phyloP scores from a whole-genome alignment of 2,797 vertebrate genomes.

The Rhyacichthys aspro region DNA sequence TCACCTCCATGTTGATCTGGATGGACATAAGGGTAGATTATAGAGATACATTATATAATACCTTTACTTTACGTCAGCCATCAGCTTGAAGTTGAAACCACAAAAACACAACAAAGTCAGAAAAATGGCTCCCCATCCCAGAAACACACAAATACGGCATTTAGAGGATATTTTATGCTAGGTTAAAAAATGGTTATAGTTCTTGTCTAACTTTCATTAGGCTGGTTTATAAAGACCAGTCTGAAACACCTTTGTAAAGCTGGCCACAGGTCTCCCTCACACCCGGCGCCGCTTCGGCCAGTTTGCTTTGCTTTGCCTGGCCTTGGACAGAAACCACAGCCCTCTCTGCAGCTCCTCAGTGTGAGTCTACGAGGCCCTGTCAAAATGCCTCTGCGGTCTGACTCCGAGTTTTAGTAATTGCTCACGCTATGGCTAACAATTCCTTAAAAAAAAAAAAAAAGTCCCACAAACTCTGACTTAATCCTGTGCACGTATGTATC shows the following conservation, averaged over 20 bases:
- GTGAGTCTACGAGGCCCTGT: conserved; percentile 51
- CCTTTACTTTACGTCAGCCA: no score
- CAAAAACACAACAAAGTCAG: no score
- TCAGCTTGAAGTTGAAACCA: no score
- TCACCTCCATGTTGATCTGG: no score
- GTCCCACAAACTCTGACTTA: conserved; percentile 47
- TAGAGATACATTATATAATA: no score
- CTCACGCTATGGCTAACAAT: conserved; percentile 42
- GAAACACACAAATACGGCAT: no score
- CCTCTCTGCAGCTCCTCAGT: conserved; percentile 48
- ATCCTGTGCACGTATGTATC: conserved; percentile 2
- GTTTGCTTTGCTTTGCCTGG: conserved; percentile 63
- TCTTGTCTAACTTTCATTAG: no score
- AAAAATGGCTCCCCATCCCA: no score
- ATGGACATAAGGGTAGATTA: no score
- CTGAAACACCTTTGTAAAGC: background rate
- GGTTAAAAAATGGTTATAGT: no score
- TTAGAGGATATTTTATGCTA: no score
- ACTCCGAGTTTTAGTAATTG: conserved; percentile 59
- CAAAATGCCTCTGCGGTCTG: conserved; percentile 55
- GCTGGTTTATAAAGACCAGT: background rate
- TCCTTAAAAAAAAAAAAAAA: conserved; percentile 45
- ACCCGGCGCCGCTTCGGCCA: conserved; percentile 54
- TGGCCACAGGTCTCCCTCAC: conserved; percentile 26
- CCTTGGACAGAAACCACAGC: conserved; percentile 57